These are phyloP conservation scores for Caenorhabditis imperialis DNA, from an alignment of 2,888 invertebrate genomes.

Conservation along the genomic window DNA sequence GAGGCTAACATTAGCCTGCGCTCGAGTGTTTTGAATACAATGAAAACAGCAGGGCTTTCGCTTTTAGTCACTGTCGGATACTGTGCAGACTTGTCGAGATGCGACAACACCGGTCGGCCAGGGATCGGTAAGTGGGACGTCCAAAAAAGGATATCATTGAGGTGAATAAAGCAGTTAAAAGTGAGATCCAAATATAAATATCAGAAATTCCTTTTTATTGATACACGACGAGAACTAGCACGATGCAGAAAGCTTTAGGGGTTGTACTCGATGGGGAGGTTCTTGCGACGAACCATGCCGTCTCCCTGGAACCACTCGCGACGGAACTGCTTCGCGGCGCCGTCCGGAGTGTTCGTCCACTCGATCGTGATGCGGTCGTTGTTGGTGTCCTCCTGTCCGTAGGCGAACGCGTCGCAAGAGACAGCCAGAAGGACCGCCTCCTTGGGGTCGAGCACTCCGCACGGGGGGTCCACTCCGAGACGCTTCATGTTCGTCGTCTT, in stretches of 20 bases:
- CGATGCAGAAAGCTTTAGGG: too few species aligned
- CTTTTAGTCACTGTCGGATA: slow-evolving; percentile 15
- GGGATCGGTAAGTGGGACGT: too few species aligned
- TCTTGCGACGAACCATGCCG: slow-evolving; percentile 13
- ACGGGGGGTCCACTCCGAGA: slow-evolving; percentile 45
- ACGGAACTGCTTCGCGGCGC: slow-evolving; percentile 69
- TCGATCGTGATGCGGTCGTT: slow-evolving; percentile 24
- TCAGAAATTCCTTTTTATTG: too few species aligned
- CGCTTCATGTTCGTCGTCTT: slow-evolving; percentile 50
- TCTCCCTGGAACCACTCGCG: slow-evolving; percentile 67
- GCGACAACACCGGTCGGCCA: too few species aligned
- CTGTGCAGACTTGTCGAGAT: too few species aligned
- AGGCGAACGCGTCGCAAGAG: slow-evolving; percentile 40
- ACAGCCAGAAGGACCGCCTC: slow-evolving; percentile 20
- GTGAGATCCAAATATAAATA: too few species aligned
- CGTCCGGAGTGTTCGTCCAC: slow-evolving; percentile 67
- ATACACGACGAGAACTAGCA: too few species aligned
- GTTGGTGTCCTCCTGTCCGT: slow-evolving; percentile 34
- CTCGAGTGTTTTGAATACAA: slow-evolving; percentile 15
- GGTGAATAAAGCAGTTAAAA: too few species aligned
- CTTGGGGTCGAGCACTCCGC: slow-evolving; percentile 47
- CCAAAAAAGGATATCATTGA: too few species aligned
- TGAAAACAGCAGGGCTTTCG: slow-evolving; percentile 15
- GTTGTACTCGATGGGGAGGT: slow-evolving; percentile 68
- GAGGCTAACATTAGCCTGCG: slow-evolving; percentile 38